Conservation (phyloP, 2,113 vertebrate species). For the Hippoglossus stenolepis region DNA sequence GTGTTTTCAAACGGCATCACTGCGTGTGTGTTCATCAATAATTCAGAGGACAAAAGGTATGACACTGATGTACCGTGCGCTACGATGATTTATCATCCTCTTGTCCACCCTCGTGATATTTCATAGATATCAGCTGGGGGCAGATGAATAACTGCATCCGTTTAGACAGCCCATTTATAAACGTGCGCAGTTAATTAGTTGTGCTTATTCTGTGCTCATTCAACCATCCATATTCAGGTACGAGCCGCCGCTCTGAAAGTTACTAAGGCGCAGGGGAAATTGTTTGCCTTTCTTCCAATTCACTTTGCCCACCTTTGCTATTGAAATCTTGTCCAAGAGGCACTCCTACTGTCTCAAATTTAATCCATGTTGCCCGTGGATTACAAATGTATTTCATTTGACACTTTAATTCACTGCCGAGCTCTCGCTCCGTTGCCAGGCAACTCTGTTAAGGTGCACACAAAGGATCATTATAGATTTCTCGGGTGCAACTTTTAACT, state of each 20-base stretch:
- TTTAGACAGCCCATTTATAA: conserved; percentile 52
- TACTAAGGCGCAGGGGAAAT: conserved; percentile 48
- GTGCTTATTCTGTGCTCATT: conserved; percentile 58
- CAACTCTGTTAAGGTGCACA: conserved; percentile 75
- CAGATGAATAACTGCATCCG: conserved; percentile 49
- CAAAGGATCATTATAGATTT: conserved; percentile 78
- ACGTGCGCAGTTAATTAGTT: conserved; percentile 61
- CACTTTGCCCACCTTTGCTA: conserved; percentile 60
- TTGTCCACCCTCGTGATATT: conserved; percentile 53
- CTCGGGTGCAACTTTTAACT: conserved; percentile 69
- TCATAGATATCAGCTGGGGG: conserved; percentile 38
- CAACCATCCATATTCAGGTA: conserved; percentile 29
- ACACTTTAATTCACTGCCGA: conserved; percentile 76
- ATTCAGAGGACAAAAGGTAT: conserved; percentile 63
- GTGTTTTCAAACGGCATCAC: conserved; percentile 45
- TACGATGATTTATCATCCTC: conserved; percentile 61
- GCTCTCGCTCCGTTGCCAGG: conserved; percentile 75
- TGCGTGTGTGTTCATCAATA: conserved; percentile 61
- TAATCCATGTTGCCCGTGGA: conserved; percentile 74
- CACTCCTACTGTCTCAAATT: conserved; percentile 66
- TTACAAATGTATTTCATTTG: conserved; percentile 77
- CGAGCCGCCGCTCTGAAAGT: conserved; percentile 18
- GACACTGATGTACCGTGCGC: conserved; percentile 62
- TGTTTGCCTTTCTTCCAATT: conserved; percentile 50
- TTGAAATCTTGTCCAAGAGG: conserved; percentile 64